Conservation (phyloP, 1,140 invertebrate species). For the Zophobas atratus region DNA sequence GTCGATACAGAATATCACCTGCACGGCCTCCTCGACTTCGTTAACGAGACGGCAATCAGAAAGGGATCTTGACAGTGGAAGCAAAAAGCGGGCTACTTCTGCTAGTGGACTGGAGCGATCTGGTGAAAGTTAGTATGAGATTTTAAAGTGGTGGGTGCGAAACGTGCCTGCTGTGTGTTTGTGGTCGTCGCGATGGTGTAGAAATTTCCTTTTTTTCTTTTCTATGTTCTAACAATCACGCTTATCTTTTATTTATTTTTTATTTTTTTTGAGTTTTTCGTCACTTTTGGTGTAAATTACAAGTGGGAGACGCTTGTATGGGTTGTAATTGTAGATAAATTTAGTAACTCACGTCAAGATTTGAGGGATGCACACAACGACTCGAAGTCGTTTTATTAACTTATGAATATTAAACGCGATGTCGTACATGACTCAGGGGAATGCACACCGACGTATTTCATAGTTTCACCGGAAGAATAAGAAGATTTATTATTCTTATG, state of each 20-base stretch:
- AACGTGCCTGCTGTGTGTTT: background rate
- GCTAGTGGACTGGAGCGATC: slow-evolving; percentile 80
- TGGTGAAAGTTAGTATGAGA: slow-evolving; percentile 75
- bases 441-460: slow-evolving; percentile 3
- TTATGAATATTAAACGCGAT: slow-evolving; percentile 16
- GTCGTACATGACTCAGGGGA: slow-evolving; percentile 1
- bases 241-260: slow-evolving; percentile 17
- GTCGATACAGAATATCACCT: slow-evolving; percentile 86
- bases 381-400: slow-evolving; percentile 5
- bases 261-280: slow-evolving; percentile 39
- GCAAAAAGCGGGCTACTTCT: slow-evolving; percentile 86
- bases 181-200: slow-evolving; percentile 12
- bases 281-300: slow-evolving; percentile 10
- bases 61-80: slow-evolving; percentile 83
- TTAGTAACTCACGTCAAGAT: background rate
- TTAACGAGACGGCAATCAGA: slow-evolving; percentile 87
- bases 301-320: background rate
- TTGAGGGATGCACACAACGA: slow-evolving; percentile 18
- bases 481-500: slow-evolving; percentile 12
- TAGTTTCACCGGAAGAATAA: slow-evolving; percentile 1
- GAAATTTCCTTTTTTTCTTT: slow-evolving; percentile 12
- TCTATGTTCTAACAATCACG: slow-evolving; percentile 32
- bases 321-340: background rate
- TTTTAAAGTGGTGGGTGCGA: slow-evolving; percentile 10
- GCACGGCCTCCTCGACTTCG: slow-evolving; percentile 70